These are phyloP conservation scores for Arrhamphus sclerolepis DNA, from an alignment of 2,797 vertebrate species.

Conservation along the genomic window DNA sequence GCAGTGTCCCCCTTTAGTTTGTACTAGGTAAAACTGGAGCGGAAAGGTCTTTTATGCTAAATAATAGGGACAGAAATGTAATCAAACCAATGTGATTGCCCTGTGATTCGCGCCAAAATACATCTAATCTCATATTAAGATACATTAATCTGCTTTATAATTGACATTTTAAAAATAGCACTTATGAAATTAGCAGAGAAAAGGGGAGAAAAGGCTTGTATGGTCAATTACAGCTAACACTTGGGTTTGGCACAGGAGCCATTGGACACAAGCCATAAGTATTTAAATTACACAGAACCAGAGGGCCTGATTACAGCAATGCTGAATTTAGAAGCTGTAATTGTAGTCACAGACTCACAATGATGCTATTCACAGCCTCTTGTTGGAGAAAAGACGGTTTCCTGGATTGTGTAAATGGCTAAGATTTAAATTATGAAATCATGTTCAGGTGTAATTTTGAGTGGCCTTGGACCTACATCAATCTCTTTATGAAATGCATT, in stretches of 20 bases:
- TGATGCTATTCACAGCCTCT: slow-evolving; percentile 62
- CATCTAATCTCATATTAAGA: slow-evolving; percentile 75
- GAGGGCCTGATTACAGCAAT: slow-evolving; percentile 72
- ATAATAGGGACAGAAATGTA: slow-evolving; percentile 58
- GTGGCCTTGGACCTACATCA: slow-evolving; percentile 27
- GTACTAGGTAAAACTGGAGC: slow-evolving; percentile 24
- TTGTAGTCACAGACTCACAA: slow-evolving; percentile 63
- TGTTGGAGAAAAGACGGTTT: slow-evolving; percentile 49
- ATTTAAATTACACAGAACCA: slow-evolving; percentile 76
- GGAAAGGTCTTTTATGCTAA: slow-evolving; percentile 49
- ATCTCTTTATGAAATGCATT: background rate
- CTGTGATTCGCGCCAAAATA: slow-evolving; percentile 67
- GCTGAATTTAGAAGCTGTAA: slow-evolving; percentile 70
- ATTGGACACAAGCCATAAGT: slow-evolving; percentile 76
- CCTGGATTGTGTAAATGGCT: slow-evolving; percentile 29
- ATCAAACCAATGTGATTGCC: slow-evolving; percentile 64
- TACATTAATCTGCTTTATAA: slow-evolving; percentile 76
- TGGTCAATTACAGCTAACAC: slow-evolving; percentile 79
- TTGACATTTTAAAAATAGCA: slow-evolving; percentile 79
- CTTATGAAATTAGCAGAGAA: slow-evolving; percentile 76
- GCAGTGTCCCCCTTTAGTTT: slow-evolving; percentile 27
- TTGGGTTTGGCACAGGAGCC: slow-evolving; percentile 73
- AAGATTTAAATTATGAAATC: slow-evolving; percentile 49
- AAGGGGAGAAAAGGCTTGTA: slow-evolving; percentile 73
- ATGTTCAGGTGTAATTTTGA: slow-evolving; percentile 47